Conservation (phyloP, 2,888 invertebrate species). For the Mesopsocus fuscifrons region DNA sequence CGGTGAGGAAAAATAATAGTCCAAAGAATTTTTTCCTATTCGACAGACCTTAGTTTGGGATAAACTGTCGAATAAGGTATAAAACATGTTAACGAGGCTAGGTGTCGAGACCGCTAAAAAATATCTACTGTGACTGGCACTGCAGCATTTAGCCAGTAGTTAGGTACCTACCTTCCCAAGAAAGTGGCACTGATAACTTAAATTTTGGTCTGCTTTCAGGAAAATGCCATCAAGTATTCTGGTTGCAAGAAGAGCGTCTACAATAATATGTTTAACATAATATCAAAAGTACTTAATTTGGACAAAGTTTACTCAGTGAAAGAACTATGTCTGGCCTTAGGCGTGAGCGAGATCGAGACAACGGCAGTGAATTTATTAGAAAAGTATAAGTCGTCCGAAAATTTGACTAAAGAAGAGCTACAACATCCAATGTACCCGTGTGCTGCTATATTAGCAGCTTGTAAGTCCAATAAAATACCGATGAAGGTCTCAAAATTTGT, state of each 20-base stretch:
- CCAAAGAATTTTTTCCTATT: no score
- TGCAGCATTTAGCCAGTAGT: no score
- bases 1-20: no score
- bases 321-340: neutral
- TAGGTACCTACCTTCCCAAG: no score
- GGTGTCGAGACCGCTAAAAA: no score
- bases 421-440: slow-evolving; percentile 8
- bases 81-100: no score
- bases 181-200: no score
- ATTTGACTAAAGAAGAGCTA: neutral
- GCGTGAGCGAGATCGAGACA: neutral
- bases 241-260: slow-evolving; percentile 4
- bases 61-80: no score
- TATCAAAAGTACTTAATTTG: slow-evolving; percentile 2
- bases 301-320: slow-evolving; percentile 8
- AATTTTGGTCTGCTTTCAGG: no score
- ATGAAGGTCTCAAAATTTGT: neutral
- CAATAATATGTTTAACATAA: slow-evolving; percentile 1
- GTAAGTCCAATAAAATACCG: slow-evolving; percentile 1
- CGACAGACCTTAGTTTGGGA: no score
- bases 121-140: no score
- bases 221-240: slow-evolving; percentile 2
- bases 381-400: neutral
- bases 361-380: neutral
- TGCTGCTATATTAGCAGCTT: neutral